A percentile compares a stretch with the other conserved stretches of the same genome.
Conservation (phyloP, 92 coral and sea anemone genomes). For the Umimayanthus chanpuru region DNA sequence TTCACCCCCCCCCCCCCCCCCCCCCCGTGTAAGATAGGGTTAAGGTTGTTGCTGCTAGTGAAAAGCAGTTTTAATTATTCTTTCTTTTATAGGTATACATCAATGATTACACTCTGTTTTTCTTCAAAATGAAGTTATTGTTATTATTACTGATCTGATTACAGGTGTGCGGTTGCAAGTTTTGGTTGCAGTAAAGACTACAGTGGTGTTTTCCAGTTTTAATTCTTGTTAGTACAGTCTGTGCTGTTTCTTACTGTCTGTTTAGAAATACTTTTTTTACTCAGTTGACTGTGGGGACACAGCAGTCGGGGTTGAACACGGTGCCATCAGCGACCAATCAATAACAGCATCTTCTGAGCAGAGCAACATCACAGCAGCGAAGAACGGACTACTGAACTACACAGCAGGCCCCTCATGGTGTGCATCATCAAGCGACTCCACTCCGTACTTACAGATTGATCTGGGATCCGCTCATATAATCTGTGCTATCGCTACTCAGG, state of each 20-base stretch:
- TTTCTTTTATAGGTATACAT: not conserved
- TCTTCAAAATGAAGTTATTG: not conserved
- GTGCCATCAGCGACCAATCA: not conserved
- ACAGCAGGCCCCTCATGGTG: slow-evolving; percentile 46
- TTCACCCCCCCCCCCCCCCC: too few species aligned
- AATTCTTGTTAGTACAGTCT: too few species aligned
- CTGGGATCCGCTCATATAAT: slow-evolving; percentile 37
- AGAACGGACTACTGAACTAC: slow-evolving; percentile 42
- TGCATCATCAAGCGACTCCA: slow-evolving; percentile 23
- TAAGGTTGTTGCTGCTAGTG: too few species aligned
- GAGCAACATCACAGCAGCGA: slow-evolving; percentile 13
- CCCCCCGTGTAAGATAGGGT: too few species aligned
- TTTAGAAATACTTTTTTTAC: not conserved
- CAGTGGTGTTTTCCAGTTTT: too few species aligned
- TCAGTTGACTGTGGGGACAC: slow-evolving; percentile 39
- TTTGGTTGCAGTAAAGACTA: not conserved
- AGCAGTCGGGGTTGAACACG: slow-evolving; percentile 32
- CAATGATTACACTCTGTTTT: not conserved
- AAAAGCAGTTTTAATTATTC: too few species aligned
- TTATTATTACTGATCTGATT: not conserved
- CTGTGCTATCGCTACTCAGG: slow-evolving; percentile 52
- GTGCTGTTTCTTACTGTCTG: too few species aligned
- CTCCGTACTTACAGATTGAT: slow-evolving; percentile 46
- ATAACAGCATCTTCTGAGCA: slow-evolving; percentile 34
- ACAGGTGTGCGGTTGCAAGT: not conserved